Evolutionary conservation across 2,888 invertebrate genomes (phyloP), one percentile per base, ranked within the genome.

Genomic region (Cataglyphis albicans): DNA sequence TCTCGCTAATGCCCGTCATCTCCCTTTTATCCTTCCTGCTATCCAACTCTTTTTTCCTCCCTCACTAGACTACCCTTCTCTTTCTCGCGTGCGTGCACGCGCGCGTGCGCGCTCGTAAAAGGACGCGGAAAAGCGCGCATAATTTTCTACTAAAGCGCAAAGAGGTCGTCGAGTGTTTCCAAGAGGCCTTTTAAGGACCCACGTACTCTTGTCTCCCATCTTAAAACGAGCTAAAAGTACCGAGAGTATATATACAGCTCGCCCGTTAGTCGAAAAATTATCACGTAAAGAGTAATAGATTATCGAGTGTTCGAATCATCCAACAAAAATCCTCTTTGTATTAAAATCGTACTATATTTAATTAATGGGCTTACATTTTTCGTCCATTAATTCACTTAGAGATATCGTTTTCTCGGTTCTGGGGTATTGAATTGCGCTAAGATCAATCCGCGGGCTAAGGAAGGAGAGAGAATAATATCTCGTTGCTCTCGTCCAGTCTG

Each of bases 141-240:
- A 92, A 93, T 93, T 93, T 91, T 90, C 91, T 87, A 91, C 92
- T 93, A 93, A 93, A 93, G 92, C 91, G 92, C 91, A 86, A 92
- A 91, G 92, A 90, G 91, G 90, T 93, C 93, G 73, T 83, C 83
- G 84, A 74, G 86, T 74, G 76, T 84, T 86, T 86, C 76, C 81
- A 48, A 64, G 80, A 48, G 63, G 74, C 86, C 78, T 82, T 76
- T 80, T 44, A 81, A 76, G 55, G 76, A 81, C 70, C 52, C 48
- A 57, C 73, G 44, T 59, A 25, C 38, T 74, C 38, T 55, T 48
- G 41, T 41, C 57, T 70, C 59, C 44, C 72, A 32, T 59, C 41
- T 68, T 68, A 15, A 18, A 9, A 12, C 25, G 44, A 70, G 70
- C 59, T 44, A 35, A 80, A 59, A 59, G 73, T 59, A 72, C 70